These are phyloP conservation scores for Centropyge bicolor DNA, from an alignment of 2,797 vertebrate genomes.

Conservation along the genomic window DNA sequence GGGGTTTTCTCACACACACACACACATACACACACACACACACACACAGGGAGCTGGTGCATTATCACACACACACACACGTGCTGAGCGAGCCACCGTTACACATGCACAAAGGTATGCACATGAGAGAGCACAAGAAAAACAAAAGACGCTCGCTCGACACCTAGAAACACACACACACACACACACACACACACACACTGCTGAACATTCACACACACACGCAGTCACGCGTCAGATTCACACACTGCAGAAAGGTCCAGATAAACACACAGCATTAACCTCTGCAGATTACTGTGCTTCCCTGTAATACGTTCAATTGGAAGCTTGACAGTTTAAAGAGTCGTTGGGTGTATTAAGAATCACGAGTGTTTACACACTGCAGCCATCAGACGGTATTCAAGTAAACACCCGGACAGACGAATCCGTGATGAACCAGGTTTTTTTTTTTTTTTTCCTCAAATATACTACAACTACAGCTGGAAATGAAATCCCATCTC, in stretches of 20 bases:
- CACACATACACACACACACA: slow-evolving; percentile 39
- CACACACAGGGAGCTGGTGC: slow-evolving; percentile 22
- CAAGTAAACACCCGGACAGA: slow-evolving; percentile 50
- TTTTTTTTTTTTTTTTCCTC: neutral
- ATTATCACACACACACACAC: slow-evolving; percentile 53
- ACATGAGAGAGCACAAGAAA: slow-evolving; percentile 38
- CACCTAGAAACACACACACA: neutral
- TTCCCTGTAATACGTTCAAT: slow-evolving; percentile 55
- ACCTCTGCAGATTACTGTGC: slow-evolving; percentile 56
- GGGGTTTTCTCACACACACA: slow-evolving; percentile 78
- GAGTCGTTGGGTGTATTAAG: slow-evolving; percentile 59
- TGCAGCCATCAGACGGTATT: slow-evolving; percentile 65
- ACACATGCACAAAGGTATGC: slow-evolving; percentile 64
- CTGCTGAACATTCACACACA: too few relatives aligned
- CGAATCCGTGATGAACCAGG: slow-evolving; percentile 35
- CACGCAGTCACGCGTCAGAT: neutral
- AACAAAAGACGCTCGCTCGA: slow-evolving; percentile 52
- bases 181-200: neutral
- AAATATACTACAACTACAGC: slow-evolving; percentile 13
- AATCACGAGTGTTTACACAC: slow-evolving; percentile 79
- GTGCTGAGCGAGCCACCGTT: slow-evolving; percentile 43
- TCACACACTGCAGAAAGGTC: slow-evolving; percentile 31
- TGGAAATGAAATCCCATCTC: slow-evolving; percentile 9
- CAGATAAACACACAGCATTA: slow-evolving; percentile 64
- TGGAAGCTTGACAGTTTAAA: slow-evolving; percentile 70